Conservation (phyloP, 2,113 vertebrate genomes). For the Periophthalmus modestus region DNA sequence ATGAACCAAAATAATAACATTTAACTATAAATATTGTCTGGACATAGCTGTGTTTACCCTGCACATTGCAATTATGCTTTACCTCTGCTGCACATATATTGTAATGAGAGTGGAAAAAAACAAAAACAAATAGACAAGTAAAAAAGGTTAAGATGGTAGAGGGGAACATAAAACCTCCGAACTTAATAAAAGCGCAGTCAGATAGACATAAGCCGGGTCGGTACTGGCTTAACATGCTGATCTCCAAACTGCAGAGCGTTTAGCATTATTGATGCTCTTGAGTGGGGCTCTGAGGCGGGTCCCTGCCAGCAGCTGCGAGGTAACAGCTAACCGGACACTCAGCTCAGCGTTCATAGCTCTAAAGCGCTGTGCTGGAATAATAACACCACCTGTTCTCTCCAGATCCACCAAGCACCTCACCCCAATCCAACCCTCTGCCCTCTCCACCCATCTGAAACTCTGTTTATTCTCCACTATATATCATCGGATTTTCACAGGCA, state of each 20-base stretch:
- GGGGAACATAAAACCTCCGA: not conserved
- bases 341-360: slow-evolving; percentile 68
- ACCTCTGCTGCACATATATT: too few relatives aligned
- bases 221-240: not conserved
- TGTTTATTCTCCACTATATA: not conserved
- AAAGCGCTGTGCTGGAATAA: slow-evolving; percentile 60
- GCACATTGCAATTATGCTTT: too few relatives aligned
- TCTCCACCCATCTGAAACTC: slow-evolving; percentile 7
- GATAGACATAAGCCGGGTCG: not conserved
- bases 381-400: slow-evolving; percentile 71
- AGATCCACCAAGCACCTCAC: slow-evolving; percentile 49
- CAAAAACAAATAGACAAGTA: too few relatives aligned
- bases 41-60: too few relatives aligned
- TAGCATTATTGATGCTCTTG: slow-evolving; percentile 55
- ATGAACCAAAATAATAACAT: too few relatives aligned
- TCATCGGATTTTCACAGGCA: not conserved
- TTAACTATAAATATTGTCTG: too few relatives aligned
- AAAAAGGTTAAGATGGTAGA: too few relatives aligned
- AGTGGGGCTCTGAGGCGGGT: slow-evolving; percentile 55
- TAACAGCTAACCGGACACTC: slow-evolving; percentile 65
- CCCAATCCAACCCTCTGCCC: slow-evolving; percentile 18
- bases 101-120: too few relatives aligned
- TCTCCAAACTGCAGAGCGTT: slow-evolving; percentile 38
- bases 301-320: slow-evolving; percentile 61
- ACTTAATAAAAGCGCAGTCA: not conserved